Evolutionary conservation across 2,113 vertebrate genomes (phyloP).

Genomic region (Zapornia atra): DNA sequence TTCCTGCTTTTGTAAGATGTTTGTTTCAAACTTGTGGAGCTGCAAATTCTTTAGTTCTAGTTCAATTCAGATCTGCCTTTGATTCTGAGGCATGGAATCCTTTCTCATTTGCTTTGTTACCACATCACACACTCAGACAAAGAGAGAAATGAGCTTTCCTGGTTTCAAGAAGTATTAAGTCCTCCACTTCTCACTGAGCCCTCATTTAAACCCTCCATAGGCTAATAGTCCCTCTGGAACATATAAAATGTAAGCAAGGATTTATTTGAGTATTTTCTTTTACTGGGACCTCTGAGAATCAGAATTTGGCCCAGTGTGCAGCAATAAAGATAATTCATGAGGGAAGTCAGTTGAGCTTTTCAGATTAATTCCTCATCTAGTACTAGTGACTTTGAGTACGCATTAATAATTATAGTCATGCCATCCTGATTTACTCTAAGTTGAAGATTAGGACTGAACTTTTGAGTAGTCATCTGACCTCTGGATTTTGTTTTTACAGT

Average conservation of each 20-base stretch:
- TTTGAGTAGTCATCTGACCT: neutral
- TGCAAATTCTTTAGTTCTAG: neutral
- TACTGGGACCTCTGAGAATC: neutral
- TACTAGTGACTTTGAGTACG: neutral
- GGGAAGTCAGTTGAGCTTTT: neutral
- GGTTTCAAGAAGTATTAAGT: neutral
- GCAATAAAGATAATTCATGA: slow-evolving; percentile 24
- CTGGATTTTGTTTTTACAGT: neutral
- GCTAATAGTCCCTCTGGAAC: neutral
- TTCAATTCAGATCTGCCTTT: neutral
- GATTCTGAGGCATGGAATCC: neutral
- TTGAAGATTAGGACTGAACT: neutral
- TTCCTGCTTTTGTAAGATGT: neutral
- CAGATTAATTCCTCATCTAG: neutral
- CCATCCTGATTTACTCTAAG: neutral
- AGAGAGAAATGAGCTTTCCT: neutral
- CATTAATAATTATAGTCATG: neutral
- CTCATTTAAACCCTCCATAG: neutral
- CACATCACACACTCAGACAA: neutral
- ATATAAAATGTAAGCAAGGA: neutral
- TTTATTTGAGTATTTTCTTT: neutral
- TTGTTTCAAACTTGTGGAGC: neutral
- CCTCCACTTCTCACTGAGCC: neutral
- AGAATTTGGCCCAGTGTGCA: neutral
- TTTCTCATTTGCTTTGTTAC: neutral